Percentiles rank a stretch among this genome's conserved stretches.
These are phyloP conservation scores for Chromoteleia sp. DNA, from an alignment of 2,888 invertebrate species.

Conservation along the genomic window DNA sequence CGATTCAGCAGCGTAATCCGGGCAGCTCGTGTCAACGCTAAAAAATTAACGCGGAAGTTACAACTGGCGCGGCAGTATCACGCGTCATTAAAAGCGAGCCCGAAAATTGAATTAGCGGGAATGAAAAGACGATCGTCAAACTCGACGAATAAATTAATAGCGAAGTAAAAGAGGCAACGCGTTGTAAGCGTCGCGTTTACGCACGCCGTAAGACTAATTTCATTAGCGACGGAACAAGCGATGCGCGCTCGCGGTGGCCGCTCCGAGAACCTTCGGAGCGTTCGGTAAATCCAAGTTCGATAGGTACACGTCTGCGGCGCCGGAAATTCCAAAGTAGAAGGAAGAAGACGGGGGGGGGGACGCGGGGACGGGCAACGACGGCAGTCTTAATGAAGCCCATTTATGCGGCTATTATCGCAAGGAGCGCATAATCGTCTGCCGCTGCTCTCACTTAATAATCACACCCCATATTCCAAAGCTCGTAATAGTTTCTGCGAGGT, in stretches of 20 bases:
- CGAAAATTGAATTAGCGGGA: constrained; percentile 31
- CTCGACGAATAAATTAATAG: constrained; percentile 39
- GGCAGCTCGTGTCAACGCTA: no score
- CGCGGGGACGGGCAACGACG: constrained; percentile 70
- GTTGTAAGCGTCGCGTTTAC: constrained; percentile 42
- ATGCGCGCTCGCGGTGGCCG: constrained; percentile 51
- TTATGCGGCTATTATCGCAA: constrained; percentile 82
- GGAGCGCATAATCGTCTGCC: constrained; percentile 81
- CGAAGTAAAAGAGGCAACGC: constrained; percentile 43
- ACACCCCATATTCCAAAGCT: constrained; percentile 79
- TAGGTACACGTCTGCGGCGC: constrained; percentile 70
- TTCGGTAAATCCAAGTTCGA: constrained; percentile 65
- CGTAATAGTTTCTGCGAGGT: constrained; percentile 76
- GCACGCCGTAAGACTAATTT: constrained; percentile 58
- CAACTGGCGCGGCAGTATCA: no score
- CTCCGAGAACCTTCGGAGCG: constrained; percentile 36
- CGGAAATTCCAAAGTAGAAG: constrained; percentile 72
- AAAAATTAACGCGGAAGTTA: no score
- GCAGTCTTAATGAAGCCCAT: constrained; percentile 83
- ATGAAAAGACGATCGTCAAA: constrained; percentile 41
- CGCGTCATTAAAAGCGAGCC: constrained; percentile 16
- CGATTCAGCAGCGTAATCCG: no score
- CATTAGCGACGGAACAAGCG: constrained; percentile 58
- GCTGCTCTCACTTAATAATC: constrained; percentile 83
- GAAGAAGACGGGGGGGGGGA: constrained; percentile 8